A percentile compares a stretch with the other conserved stretches of the same genome.
phyloP scores from a whole-genome alignment of 1,140 invertebrate genomes.

The Lepidotrigona ventralis region DNA sequence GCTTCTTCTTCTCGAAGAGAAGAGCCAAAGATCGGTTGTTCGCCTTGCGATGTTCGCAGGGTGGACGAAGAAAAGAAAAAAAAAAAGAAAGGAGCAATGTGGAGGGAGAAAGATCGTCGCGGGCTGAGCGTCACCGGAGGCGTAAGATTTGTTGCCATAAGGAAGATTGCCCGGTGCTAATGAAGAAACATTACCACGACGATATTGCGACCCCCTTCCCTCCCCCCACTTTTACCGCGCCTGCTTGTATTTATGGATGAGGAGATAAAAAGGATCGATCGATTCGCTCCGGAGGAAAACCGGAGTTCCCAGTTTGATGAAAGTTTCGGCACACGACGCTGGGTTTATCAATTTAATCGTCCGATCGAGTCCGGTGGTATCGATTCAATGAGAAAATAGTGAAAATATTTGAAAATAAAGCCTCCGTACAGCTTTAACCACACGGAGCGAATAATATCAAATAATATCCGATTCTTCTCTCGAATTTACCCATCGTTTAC shows the following conservation, averaged over 20 bases:
- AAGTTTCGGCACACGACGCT: background rate
- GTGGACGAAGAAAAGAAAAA: slow-evolving; percentile 27
- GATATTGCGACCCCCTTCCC: slow-evolving; percentile 66
- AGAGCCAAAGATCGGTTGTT: slow-evolving; percentile 56
- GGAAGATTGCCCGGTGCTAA: slow-evolving; percentile 74
- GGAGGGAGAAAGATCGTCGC: slow-evolving; percentile 38
- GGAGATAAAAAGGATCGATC: slow-evolving; percentile 61
- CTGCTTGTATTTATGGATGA: slow-evolving; percentile 66
- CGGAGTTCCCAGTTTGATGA: background rate
- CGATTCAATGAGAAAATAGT: background rate
- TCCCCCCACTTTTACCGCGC: slow-evolving; percentile 30
- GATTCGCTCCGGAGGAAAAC: background rate
- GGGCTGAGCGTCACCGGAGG: slow-evolving; percentile 44
- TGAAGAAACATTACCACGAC: slow-evolving; percentile 76
- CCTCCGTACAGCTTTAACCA: no score
- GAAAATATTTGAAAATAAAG: no score
- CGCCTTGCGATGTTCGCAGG: slow-evolving; percentile 40
- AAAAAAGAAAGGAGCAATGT: slow-evolving; percentile 8
- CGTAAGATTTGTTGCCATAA: slow-evolving; percentile 76
- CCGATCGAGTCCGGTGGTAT: no score
- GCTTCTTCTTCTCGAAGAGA: slow-evolving; percentile 23
- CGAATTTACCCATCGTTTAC: no score
- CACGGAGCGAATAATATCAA: no score
- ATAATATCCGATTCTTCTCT: no score
- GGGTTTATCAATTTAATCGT: background rate